phyloP scores from a whole-genome alignment of 2,888 invertebrate species.

The Cephus pygmeus region DNA sequence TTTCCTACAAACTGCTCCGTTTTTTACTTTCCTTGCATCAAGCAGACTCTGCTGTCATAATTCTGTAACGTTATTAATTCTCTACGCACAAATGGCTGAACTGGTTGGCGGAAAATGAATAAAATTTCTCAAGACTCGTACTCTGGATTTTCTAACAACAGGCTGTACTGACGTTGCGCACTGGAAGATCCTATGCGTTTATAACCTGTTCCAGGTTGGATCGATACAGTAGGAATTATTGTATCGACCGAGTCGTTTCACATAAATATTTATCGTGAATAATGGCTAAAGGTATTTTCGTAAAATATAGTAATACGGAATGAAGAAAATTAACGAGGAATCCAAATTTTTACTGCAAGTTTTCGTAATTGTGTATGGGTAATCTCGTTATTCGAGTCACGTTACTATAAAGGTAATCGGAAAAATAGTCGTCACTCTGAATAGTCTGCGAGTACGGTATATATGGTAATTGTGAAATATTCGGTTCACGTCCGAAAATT shows the following conservation, averaged over 20 bases:
- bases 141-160: not conserved
- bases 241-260: not conserved
- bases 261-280: not conserved
- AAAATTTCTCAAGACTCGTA: not conserved
- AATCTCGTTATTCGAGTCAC: no score
- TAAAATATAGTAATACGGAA: no score
- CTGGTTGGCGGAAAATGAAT: not conserved
- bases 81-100: not conserved
- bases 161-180: not conserved
- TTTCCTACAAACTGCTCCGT: not conserved
- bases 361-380: no score
- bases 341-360: no score
- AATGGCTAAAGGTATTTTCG: no score
- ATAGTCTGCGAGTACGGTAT: no score
- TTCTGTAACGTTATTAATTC: no score
- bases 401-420: not conserved
- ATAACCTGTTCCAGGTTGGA: not conserved
- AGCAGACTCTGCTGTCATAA: no score
- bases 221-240: not conserved
- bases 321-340: no score
- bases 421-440: not conserved
- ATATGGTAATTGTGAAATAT: no score
- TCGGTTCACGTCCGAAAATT: no score
- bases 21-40: no score
- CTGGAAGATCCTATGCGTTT: not conserved